These are phyloP conservation scores for Nestor notabilis DNA, from an alignment of 2,113 vertebrate genomes.

Conservation along the genomic window DNA sequence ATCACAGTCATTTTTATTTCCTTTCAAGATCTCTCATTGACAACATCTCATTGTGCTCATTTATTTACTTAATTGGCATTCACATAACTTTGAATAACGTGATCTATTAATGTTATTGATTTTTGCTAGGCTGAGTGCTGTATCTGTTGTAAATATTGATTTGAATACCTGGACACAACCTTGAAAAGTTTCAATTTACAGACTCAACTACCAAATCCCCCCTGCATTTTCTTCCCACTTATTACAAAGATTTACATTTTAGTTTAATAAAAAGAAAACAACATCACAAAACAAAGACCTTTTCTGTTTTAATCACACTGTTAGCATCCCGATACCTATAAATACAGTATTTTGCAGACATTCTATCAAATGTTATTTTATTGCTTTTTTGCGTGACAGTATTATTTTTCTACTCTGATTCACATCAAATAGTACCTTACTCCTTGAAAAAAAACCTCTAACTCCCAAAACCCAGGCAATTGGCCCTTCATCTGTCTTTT, in stretches of 20 bases:
- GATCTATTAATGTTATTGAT: slow-evolving; percentile 24
- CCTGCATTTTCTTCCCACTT: neutral
- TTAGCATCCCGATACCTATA: neutral
- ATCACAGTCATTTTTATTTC: neutral
- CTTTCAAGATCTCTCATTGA: neutral
- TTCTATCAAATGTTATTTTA: neutral
- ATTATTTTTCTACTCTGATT: neutral
- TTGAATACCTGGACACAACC: slow-evolving; percentile 27
- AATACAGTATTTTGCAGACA: neutral
- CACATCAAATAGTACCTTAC: neutral
- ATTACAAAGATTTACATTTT: neutral
- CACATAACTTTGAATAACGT: slow-evolving; percentile 29
- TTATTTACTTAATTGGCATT: slow-evolving; percentile 43
- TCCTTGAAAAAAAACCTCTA: neutral
- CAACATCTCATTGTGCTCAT: neutral
- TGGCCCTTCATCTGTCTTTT: neutral
- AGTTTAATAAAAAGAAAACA: neutral
- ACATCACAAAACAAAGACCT: neutral
- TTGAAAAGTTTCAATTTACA: slow-evolving; percentile 29
- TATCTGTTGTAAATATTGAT: slow-evolving; percentile 1
- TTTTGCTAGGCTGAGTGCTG: neutral
- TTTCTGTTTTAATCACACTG: neutral
- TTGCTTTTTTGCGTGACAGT: neutral
- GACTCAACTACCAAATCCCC: neutral
- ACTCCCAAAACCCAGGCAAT: neutral